A percentile compares a stretch with the other conserved stretches of the same genome.
Evolutionary conservation across 2,888 invertebrate genomes (phyloP).

Genomic region (Tetranychus truncatus): DNA sequence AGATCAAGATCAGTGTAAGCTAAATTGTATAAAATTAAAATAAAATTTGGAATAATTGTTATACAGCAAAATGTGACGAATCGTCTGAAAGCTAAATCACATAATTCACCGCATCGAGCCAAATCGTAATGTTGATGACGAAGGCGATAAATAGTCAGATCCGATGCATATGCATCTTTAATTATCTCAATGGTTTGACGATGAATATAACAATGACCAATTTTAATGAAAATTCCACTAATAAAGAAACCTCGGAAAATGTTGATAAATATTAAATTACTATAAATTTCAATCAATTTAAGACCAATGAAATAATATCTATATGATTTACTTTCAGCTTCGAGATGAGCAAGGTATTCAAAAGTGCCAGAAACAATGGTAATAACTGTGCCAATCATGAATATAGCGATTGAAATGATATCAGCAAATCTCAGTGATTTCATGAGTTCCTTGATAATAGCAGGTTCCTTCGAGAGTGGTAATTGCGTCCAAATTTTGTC

Average conservation of each 20-base stretch:
- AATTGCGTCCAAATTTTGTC: neutral
- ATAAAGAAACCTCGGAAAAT: neutral
- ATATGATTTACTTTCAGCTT: neutral
- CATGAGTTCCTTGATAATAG: neutral
- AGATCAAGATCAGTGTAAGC: neutral
- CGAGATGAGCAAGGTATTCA: too few species aligned
- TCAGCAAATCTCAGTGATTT: neutral
- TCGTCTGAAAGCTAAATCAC: neutral
- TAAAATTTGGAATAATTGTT: neutral
- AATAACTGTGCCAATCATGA: neutral
- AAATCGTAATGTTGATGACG: neutral
- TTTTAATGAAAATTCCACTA: neutral
- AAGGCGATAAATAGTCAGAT: neutral
- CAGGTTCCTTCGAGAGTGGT: neutral
- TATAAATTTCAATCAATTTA: neutral
- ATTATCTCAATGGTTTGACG: neutral
- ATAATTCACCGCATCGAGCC: neutral
- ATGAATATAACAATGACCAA: neutral
- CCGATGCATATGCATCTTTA: neutral
- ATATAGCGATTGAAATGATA: neutral
- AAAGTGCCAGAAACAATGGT: too few species aligned
- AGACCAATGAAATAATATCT: neutral
- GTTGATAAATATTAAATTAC: neutral
- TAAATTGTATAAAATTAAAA: neutral
- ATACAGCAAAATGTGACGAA: neutral